phyloP scores from a whole-genome alignment of 2,888 invertebrate genomes.

The Sisyra nigra region DNA sequence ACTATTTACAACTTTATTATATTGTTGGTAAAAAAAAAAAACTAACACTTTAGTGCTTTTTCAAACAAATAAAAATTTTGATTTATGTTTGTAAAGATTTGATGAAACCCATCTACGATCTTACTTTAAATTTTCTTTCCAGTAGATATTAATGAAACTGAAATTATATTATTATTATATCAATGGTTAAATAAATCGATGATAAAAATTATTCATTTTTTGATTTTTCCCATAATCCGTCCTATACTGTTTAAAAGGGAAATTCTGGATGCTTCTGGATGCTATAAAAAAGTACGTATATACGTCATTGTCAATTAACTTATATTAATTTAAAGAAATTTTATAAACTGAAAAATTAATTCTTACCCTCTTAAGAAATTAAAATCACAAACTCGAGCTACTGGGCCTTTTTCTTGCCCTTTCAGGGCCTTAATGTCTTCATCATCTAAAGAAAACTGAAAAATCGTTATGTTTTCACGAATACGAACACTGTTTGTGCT shows the following conservation, averaged over 20 bases:
- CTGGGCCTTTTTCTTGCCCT: slow-evolving; percentile 43
- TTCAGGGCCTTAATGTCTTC: slow-evolving; percentile 44
- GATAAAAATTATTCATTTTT: too few species aligned
- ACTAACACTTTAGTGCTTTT: neutral
- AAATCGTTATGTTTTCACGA: slow-evolving; percentile 57
- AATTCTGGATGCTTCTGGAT: slow-evolving; percentile 53
- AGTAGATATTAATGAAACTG: too few species aligned
- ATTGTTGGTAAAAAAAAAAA: neutral
- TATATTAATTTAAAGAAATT: neutral
- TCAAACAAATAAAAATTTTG: neutral
- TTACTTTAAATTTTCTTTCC: too few species aligned
- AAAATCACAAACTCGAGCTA: slow-evolving; percentile 55
- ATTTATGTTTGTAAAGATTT: neutral
- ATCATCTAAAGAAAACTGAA: slow-evolving; percentile 49
- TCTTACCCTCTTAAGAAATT: slow-evolving; percentile 45
- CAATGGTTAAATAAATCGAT: too few species aligned
- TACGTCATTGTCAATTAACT: slow-evolving; percentile 3
- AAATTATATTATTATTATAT: too few species aligned
- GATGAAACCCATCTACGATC: neutral
- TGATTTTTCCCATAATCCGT: neutral
- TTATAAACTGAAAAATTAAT: neutral
- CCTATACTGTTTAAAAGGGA: slow-evolving; percentile 36
- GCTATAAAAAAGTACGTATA: slow-evolving; percentile 15
- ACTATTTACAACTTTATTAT: neutral
- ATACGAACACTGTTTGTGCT: slow-evolving; percentile 59